Percentiles rank a stretch among this genome's conserved stretches.
phyloP scores from a whole-genome alignment of 2,888 invertebrate genomes.

The Caenorhabditis sinica region DNA sequence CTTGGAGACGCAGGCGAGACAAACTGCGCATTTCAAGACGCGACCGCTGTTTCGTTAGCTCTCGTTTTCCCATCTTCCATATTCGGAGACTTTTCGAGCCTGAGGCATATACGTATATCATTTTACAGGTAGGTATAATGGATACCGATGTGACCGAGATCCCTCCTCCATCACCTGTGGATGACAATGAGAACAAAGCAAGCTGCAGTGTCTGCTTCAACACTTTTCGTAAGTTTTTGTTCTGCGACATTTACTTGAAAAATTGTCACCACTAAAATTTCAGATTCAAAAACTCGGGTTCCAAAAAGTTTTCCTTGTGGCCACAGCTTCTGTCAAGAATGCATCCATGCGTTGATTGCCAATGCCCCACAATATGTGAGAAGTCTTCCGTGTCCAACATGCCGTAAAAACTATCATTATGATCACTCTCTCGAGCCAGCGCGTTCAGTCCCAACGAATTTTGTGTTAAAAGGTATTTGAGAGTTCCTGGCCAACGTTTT shows the following conservation, averaged over 20 bases:
- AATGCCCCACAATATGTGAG: neutral
- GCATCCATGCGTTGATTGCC: neutral
- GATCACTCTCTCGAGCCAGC: neutral
- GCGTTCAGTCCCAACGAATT: conserved; percentile 7
- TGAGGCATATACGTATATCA: no score
- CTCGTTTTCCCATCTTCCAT: no score
- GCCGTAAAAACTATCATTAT: neutral
- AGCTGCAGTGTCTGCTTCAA: conserved; percentile 25
- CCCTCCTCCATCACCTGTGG: neutral
- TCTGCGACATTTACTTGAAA: neutral
- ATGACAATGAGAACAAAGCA: neutral
- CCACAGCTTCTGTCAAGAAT: conserved; percentile 25
- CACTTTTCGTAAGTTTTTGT: conserved; percentile 19
- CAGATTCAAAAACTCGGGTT: conserved; percentile 22
- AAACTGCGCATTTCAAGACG: no score
- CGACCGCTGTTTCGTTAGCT: no score
- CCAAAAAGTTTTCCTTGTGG: conserved; percentile 34
- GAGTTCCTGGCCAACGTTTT: no score
- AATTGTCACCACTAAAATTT: neutral
- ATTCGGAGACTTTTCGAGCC: neutral
- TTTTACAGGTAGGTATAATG: neutral
- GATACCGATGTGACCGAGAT: neutral
- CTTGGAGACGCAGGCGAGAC: no score
- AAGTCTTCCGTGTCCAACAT: conserved; percentile 15
- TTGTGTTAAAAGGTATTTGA: neutral